phyloP scores from a whole-genome alignment of 2,888 invertebrate genomes.

The Philonicus albiceps region DNA sequence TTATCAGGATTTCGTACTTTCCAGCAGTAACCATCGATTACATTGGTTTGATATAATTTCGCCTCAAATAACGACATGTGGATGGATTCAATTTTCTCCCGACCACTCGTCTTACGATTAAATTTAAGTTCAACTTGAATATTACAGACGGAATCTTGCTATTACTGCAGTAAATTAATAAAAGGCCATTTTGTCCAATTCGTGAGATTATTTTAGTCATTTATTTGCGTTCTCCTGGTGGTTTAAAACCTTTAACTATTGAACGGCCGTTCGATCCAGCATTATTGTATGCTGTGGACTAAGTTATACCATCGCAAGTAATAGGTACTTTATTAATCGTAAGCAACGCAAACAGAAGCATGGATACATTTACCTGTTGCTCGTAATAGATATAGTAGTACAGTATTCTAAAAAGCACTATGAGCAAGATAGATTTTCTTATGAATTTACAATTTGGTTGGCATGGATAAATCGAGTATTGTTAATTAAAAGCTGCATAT shows the following conservation, averaged over 20 bases:
- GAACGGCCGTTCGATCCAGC: background rate
- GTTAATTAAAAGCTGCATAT: too few relatives aligned
- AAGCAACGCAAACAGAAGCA: background rate
- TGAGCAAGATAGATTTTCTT: too few relatives aligned
- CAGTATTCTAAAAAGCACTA: too few relatives aligned
- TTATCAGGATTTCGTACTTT: constrained; percentile 46
- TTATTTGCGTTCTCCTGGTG: background rate
- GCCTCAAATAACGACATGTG: constrained; percentile 37
- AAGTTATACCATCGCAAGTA: background rate
- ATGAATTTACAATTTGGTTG: too few relatives aligned
- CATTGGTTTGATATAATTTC: constrained; percentile 29
- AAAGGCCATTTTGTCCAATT: constrained; percentile 7
- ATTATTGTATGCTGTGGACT: background rate
- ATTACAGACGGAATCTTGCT: background rate
- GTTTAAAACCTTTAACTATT: background rate
- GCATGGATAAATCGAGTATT: too few relatives aligned
- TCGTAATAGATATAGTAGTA: too few relatives aligned
- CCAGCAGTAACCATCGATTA: constrained; percentile 41
- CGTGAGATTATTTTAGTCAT: constrained; percentile 8
- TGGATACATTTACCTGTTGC: background rate
- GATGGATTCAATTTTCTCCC: constrained; percentile 11
- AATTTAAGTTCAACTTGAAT: constrained; percentile 32
- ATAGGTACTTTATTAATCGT: background rate
- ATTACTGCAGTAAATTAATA: constrained; percentile 10
- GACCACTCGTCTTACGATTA: constrained; percentile 33